Base-by-base conservation (phyloP, 1,140 invertebrate species). In the Euglossa dilemma region DNA sequence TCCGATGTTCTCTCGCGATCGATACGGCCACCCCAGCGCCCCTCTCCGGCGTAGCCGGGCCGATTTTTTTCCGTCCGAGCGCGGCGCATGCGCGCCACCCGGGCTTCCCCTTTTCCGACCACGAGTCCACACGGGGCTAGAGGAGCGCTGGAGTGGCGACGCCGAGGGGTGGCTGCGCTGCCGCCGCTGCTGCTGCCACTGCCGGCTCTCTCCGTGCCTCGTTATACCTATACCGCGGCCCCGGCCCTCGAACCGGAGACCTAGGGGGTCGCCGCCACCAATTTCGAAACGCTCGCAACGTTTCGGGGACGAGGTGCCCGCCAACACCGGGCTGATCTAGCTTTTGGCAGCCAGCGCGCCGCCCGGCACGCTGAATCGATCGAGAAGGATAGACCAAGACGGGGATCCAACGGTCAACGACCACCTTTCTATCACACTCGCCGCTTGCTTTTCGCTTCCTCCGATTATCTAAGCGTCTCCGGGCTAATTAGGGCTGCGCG, bases 31-130 rank as follows among this genome's bases (percentile, higher is more conserved):
- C 91, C 88, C 76, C 66, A 56, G 47, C 74, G 69, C 69, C 57
- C 54, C 63, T 64, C 79, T 61, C 78, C 87, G 73, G 45, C 77
- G 59, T 90, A 90, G 90, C 90, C 90, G 89, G 89, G 91, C 93
- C 93, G 92, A 94, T 93, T 94, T 94, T 94, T 94, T 94, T 88
- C 89, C 88, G 83, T 91, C 91, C 91, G 90, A 90, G 82, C 89
- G 80, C 84, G 57, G 92, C 92, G 92, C 91, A 83, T 91, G 93
- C 93, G 66, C 84, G 14, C 80, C 66, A 75, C 25, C 80, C 73
- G 47, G 8, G 52, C 63, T 54, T 79, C 85, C 88, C 85, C 82
- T 78, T 59, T 84, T 74, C 61, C 75, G 67, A 83, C 69, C 54
- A 50, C 61, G 70, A 73, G 70, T 57, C 70, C 70, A 72, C 70